These are phyloP conservation scores for Clavelina lepadiformis DNA, from an alignment of 23 tunicate genomes.

Conservation along the genomic window DNA sequence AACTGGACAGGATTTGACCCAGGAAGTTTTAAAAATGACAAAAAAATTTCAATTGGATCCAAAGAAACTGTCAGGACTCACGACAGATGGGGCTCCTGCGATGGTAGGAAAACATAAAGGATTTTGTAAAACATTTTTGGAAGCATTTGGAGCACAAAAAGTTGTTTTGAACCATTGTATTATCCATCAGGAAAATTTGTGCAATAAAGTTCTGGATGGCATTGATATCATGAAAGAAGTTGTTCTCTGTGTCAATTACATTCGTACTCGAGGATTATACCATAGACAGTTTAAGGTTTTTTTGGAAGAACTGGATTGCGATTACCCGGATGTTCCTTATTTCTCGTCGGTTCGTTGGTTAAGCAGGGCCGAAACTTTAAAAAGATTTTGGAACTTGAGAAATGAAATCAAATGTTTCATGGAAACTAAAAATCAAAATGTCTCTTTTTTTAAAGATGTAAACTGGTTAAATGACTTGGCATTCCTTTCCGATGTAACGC, in stretches of 20 bases:
- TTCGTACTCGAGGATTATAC: slow-evolving; percentile 22
- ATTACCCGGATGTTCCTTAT: slow-evolving; percentile 33
- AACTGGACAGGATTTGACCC: slow-evolving; percentile 8
- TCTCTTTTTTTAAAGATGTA: slow-evolving; percentile 9
- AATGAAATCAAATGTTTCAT: slow-evolving; percentile 22
- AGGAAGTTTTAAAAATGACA: slow-evolving; percentile 10
- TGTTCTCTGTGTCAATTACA: slow-evolving; percentile 23
- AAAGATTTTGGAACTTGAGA: slow-evolving; percentile 40
- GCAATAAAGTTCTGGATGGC: slow-evolving; percentile 21
- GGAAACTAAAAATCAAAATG: slow-evolving; percentile 32
- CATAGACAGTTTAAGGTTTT: slow-evolving; percentile 27
- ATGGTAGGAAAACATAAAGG: slow-evolving; percentile 7
- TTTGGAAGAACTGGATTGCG: slow-evolving; percentile 27
- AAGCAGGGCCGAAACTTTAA: slow-evolving; percentile 36
- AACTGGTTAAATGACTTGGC: slow-evolving; percentile 33
- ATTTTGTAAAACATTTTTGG: neutral
- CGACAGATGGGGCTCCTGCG: slow-evolving; percentile 13
- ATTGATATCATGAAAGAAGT: slow-evolving; percentile 32
- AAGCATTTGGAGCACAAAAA: neutral
- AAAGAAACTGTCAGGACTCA: slow-evolving; percentile 1
- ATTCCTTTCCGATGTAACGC: slow-evolving; percentile 24
- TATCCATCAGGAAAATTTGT: slow-evolving; percentile 34
- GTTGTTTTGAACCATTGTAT: slow-evolving; percentile 18
- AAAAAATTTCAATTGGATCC: slow-evolving; percentile 18
- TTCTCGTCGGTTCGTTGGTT: slow-evolving; percentile 40